Evolutionary conservation across 2,113 vertebrate species (phyloP).

Genomic region (Mesitornis unicolor): DNA sequence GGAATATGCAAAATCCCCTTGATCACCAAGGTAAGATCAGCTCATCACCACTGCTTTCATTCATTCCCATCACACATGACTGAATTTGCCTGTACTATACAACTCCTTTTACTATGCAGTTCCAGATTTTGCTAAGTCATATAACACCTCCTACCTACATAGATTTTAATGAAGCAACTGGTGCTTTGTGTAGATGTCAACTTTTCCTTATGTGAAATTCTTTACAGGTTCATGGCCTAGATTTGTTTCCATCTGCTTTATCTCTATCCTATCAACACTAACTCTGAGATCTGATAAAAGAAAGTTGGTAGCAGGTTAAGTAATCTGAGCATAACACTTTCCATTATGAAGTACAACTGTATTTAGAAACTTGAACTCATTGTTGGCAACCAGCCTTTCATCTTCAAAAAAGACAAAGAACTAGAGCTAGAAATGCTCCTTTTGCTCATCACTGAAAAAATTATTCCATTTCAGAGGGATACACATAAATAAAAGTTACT

Average conservation of each 20-base stretch:
- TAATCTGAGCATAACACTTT: not conserved
- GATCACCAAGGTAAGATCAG: not conserved
- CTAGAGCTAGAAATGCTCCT: not conserved
- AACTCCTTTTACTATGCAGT: not conserved
- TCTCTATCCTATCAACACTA: not conserved
- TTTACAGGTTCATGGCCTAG: not conserved
- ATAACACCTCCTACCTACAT: not conserved
- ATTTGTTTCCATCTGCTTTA: not conserved
- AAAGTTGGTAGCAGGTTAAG: not conserved
- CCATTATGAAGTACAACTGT: not conserved
- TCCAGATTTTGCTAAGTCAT: not conserved
- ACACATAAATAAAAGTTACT: not conserved
- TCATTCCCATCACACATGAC: not conserved
- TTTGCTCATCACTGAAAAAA: not conserved
- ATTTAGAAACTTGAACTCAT: not conserved
- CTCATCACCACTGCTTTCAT: not conserved
- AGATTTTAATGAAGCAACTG: not conserved
- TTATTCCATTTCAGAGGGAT: not conserved
- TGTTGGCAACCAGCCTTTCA: not conserved
- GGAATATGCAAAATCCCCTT: not conserved
- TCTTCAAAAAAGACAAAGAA: slow-evolving; percentile 6
- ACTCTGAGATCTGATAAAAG: not conserved
- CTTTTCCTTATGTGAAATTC: not conserved
- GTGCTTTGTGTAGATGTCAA: not conserved
- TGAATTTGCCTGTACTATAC: not conserved